Conservation (phyloP, 2,113 vertebrate species). For the Cyprinodon tularosa region DNA sequence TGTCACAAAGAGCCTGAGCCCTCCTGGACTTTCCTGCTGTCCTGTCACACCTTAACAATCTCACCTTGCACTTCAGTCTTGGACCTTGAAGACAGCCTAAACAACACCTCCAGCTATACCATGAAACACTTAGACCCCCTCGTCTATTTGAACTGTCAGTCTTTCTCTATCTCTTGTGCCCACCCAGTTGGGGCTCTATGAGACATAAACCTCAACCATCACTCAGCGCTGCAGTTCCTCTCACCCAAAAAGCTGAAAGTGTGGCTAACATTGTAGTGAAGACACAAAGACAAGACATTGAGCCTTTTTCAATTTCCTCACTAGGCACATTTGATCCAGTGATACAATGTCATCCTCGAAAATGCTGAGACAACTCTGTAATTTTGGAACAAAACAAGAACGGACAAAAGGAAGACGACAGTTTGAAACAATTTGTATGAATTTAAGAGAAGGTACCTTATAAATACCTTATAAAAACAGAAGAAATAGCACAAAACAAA, state of each 20-base stretch:
- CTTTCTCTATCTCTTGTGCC: neutral
- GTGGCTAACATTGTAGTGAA: neutral
- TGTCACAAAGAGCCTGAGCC: neutral
- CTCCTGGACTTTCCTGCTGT: neutral
- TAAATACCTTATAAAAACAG: too few relatives aligned
- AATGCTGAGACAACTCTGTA: neutral
- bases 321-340: neutral
- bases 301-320: neutral
- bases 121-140: neutral
- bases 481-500: neutral
- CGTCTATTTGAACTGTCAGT: neutral
- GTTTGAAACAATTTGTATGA: neutral
- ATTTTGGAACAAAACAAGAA: neutral
- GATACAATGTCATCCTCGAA: neutral
- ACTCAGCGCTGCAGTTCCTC: neutral
- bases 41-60: neutral
- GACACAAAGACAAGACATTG: neutral
- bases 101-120: conserved; percentile 1
- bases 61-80: neutral
- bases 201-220: neutral
- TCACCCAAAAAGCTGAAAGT: neutral
- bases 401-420: neutral
- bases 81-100: neutral
- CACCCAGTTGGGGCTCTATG: neutral
- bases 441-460: neutral